Percentiles rank a stretch among this genome's conserved stretches.
Conservation (phyloP, 2,888 invertebrate species). For the Nephrocerus scutellatus region DNA sequence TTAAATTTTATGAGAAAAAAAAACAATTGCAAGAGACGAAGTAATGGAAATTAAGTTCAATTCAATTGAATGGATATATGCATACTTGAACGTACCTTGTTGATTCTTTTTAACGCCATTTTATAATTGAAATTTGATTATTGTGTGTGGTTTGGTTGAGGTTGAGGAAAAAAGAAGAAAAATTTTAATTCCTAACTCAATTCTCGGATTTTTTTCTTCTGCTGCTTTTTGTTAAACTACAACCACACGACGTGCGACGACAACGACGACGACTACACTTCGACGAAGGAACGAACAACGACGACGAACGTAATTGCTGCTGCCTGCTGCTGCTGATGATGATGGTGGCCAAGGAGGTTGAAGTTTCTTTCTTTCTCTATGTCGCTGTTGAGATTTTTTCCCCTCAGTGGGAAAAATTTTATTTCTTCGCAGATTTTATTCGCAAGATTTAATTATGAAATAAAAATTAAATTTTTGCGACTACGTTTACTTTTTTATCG, state of each 20-base stretch:
- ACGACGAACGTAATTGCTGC: background rate
- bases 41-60: too few species aligned
- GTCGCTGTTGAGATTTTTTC: too few species aligned
- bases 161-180: background rate
- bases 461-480: too few species aligned
- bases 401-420: too few species aligned
- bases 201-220: slow-evolving; percentile 9
- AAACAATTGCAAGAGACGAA: too few species aligned
- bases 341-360: too few species aligned
- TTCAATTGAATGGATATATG: slow-evolving; percentile 12
- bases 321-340: too few species aligned
- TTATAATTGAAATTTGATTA: slow-evolving; percentile 47
- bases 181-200: background rate
- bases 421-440: too few species aligned
- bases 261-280: background rate
- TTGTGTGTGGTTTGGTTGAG: slow-evolving; percentile 25
- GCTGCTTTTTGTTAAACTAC: slow-evolving; percentile 4
- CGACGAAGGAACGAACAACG: background rate
- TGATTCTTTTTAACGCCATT: slow-evolving; percentile 97
- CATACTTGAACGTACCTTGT: slow-evolving; percentile 57
- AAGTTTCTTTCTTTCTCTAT: too few species aligned
- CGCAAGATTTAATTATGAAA: too few species aligned
- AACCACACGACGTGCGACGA: background rate
- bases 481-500: too few species aligned
- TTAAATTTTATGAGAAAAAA: too few species aligned